phyloP scores from a whole-genome alignment of 2,797 vertebrate genomes.

The Tokudaia muenninki region DNA sequence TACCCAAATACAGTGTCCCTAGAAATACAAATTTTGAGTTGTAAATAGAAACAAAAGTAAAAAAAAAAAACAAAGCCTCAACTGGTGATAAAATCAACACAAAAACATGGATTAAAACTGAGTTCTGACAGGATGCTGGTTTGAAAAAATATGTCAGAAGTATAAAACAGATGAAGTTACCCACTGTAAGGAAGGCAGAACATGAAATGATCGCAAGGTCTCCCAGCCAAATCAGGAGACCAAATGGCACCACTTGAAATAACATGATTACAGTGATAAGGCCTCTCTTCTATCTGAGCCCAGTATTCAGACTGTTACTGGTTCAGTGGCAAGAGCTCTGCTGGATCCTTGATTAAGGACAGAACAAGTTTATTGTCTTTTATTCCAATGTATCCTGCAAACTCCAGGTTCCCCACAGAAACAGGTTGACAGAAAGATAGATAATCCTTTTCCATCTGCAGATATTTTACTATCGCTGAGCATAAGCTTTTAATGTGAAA shows the following conservation, averaged over 20 bases:
- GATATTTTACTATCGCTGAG: neutral
- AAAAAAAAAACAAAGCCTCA: neutral
- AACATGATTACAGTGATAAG: conserved; percentile 11
- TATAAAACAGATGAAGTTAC: conserved; percentile 48
- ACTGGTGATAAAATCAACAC: neutral
- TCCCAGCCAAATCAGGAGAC: conserved; percentile 12
- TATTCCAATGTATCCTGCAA: neutral
- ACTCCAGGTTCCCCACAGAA: neutral
- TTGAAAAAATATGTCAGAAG: conserved; percentile 40
- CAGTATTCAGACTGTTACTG: conserved; percentile 3
- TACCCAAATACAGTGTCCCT: neutral
- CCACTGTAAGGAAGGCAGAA: neutral
- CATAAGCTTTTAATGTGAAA: conserved; percentile 36
- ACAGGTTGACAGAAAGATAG: neutral
- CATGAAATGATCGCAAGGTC: neutral
- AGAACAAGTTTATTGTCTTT: neutral
- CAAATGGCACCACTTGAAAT: conserved; percentile 17
- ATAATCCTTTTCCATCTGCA: neutral
- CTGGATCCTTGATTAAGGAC: neutral
- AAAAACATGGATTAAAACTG: conserved; percentile 17
- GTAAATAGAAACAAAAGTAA: conserved; percentile 48
- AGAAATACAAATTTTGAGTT: neutral
- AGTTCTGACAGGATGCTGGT: conserved; percentile 9
- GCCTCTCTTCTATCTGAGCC: conserved; percentile 37
- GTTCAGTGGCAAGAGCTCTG: neutral